Evolutionary conservation across 2,113 vertebrate genomes (phyloP).

Genomic region (Crotalus helleri): DNA sequence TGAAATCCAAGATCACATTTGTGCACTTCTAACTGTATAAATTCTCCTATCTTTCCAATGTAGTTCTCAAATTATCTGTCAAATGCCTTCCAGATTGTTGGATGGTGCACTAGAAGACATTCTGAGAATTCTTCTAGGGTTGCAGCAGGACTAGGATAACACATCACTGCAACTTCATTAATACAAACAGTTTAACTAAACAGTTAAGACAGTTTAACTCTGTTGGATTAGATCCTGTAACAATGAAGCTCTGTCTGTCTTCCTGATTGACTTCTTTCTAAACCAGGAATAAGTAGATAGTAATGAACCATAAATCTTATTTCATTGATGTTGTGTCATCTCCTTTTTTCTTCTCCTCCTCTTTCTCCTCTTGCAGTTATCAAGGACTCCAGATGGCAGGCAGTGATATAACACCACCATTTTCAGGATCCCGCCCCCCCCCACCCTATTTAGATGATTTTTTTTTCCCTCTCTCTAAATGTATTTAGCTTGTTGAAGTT

Average conservation of each 20-base stretch:
- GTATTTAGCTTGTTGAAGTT: background rate
- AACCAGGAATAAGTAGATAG: background rate
- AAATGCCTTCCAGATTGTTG: background rate
- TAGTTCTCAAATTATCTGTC: background rate
- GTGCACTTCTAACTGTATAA: background rate
- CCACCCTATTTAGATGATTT: background rate
- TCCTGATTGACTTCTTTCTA: background rate
- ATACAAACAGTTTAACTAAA: background rate
- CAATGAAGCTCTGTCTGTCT: background rate
- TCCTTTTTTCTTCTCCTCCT: background rate
- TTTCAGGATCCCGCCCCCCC: background rate
- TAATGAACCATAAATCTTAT: background rate
- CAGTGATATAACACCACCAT: background rate
- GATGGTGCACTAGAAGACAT: background rate
- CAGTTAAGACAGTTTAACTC: too few relatives aligned
- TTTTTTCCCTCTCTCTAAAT: background rate
- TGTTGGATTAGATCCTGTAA: background rate
- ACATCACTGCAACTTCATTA: background rate
- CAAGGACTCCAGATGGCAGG: background rate
- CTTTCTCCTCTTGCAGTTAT: background rate
- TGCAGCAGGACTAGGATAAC: background rate
- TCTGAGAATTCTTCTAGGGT: background rate
- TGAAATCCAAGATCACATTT: background rate
- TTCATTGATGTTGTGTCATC: background rate
- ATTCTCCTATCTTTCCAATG: background rate